Evolutionary conservation across 2,888 invertebrate species (phyloP).

Genomic region (Dermolepida albohirtum): DNA sequence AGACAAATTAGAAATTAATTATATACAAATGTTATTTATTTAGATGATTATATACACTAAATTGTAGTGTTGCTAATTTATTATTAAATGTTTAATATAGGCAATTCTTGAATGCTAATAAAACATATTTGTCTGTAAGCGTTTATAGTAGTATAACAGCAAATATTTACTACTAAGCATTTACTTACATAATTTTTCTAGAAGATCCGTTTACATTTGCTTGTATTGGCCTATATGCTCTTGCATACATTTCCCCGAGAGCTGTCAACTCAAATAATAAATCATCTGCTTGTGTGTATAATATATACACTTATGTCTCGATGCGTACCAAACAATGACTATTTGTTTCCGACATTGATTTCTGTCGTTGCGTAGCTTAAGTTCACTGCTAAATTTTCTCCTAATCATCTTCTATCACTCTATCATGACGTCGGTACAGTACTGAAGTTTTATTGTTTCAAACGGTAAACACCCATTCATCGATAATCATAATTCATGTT

Average conservation of each 20-base stretch:
- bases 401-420: conserved; percentile 17
- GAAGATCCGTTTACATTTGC: too few relatives aligned
- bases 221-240: too few relatives aligned
- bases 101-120: too few relatives aligned
- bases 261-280: not conserved
- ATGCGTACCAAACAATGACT: conserved; percentile 19
- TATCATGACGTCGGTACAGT: conserved; percentile 2
- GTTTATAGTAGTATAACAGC: too few relatives aligned
- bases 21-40: too few relatives aligned
- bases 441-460: conserved; percentile 21
- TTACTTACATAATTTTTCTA: too few relatives aligned
- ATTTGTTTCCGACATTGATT: conserved; percentile 26
- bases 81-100: too few relatives aligned
- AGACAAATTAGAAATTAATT: too few relatives aligned
- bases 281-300: not conserved
- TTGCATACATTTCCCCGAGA: not conserved
- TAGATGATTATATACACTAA: too few relatives aligned
- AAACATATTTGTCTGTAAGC: too few relatives aligned
- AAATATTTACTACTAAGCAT: too few relatives aligned
- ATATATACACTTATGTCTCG: not conserved
- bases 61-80: too few relatives aligned
- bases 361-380: conserved; percentile 8
- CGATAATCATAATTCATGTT: conserved; percentile 4
- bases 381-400: conserved; percentile 31
- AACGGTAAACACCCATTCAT: conserved; percentile 6